Evolutionary conservation across 2,888 invertebrate genomes (phyloP).

Genomic region (Ligdia adustata): DNA sequence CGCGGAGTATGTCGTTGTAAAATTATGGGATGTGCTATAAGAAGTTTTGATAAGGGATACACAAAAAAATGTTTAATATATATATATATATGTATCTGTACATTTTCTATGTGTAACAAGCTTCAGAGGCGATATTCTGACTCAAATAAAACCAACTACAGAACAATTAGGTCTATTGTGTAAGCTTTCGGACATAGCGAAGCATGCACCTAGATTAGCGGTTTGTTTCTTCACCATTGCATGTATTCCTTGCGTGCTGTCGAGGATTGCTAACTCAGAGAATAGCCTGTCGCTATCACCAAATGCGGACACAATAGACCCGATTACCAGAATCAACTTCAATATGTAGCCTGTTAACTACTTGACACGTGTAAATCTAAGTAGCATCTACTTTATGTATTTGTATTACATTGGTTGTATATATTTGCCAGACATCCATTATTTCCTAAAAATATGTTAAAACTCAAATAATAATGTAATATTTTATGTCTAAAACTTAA

Average conservation of each 20-base stretch:
- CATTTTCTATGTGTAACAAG: constrained; percentile 46
- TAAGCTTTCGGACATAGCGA: too few species aligned
- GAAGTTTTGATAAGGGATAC: constrained; percentile 63
- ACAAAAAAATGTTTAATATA: constrained; percentile 55
- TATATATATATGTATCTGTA: constrained; percentile 40
- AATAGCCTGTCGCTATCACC: too few species aligned
- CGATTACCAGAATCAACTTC: too few species aligned
- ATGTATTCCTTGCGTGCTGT: too few species aligned
- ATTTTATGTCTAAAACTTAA: constrained; percentile 72
- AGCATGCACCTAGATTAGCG: too few species aligned
- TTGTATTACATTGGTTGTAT: constrained; percentile 26
- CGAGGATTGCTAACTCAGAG: too few species aligned
- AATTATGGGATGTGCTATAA: constrained; percentile 40
- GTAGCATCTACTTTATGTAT: constrained; percentile 28
- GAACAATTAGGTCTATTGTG: too few species aligned
- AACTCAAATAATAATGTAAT: constrained; percentile 69
- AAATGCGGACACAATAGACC: too few species aligned
- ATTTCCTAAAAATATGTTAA: constrained; percentile 42
- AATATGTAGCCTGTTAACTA: too few species aligned
- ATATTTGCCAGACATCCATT: constrained; percentile 31
- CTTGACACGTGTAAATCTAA: constrained; percentile 8
- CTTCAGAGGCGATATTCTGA: constrained; percentile 61
- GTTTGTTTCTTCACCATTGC: too few species aligned
- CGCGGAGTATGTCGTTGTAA: constrained; percentile 37
- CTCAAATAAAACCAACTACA: too few species aligned